Percentiles rank a stretch among this genome's conserved stretches.
These are phyloP conservation scores for Notiomystis cincta DNA, from an alignment of 2,113 vertebrate species.

Conservation along the genomic window DNA sequence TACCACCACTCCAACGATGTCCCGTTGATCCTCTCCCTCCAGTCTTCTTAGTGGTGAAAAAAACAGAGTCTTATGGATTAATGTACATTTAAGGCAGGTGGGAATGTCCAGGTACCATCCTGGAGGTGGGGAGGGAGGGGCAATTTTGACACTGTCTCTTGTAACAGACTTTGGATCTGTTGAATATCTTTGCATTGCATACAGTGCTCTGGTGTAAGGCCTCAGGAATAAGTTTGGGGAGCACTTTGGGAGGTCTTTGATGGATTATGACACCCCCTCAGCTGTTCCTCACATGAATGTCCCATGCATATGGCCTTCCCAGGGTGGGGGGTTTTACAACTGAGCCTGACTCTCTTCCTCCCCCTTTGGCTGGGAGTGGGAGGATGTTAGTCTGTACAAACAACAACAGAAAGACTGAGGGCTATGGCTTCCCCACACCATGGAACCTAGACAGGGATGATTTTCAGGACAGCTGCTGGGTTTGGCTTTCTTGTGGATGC, in stretches of 20 bases:
- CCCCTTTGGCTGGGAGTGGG: accelerated
- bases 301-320: background rate
- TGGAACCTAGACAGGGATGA: background rate
- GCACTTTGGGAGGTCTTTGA: background rate
- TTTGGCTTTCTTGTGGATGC: background rate
- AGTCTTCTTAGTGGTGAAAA: background rate
- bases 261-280: background rate
- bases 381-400: background rate
- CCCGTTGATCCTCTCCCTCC: background rate
- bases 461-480: background rate
- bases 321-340: background rate
- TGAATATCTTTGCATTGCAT: background rate
- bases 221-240: background rate
- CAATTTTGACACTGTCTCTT: background rate
- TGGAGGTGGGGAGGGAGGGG: background rate
- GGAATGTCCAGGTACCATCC: background rate
- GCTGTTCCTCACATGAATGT: background rate
- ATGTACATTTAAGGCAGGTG: background rate
- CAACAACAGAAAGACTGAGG: background rate
- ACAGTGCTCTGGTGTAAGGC: background rate
- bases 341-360: background rate
- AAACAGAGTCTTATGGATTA: background rate
- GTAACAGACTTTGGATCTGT: background rate
- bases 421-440: background rate
- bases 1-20: background rate